Evolutionary conservation across 2,797 vertebrate species (phyloP).

Genomic region (Prionace glauca): DNA sequence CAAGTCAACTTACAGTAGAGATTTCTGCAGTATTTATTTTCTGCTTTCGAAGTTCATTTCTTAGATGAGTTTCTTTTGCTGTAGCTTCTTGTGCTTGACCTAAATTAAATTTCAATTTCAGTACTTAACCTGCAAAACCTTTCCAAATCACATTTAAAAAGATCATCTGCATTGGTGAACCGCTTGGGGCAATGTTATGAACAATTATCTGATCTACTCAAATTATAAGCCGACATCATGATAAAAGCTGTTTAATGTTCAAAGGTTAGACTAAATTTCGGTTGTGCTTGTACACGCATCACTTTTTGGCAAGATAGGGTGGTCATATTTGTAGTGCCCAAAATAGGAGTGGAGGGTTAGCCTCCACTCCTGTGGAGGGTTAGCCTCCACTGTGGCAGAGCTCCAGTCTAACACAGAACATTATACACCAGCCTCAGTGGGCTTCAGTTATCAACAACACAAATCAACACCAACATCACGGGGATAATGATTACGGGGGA

Average conservation of each 20-base stretch:
- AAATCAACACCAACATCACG: neutral
- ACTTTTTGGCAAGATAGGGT: neutral
- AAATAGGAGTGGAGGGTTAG: neutral
- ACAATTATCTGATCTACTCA: neutral
- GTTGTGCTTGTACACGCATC: neutral
- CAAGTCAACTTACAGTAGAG: conserved; percentile 53
- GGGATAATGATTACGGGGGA: no score
- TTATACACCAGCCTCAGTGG: neutral
- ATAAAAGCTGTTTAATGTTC: neutral
- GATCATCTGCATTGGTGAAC: neutral
- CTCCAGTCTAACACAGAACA: neutral
- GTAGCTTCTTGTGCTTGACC: conserved; percentile 56
- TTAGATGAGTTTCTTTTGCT: conserved; percentile 55
- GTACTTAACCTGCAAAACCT: neutral
- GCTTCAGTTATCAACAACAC: neutral
- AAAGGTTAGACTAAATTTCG: neutral
- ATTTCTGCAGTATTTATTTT: conserved; percentile 52
- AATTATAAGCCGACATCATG: neutral
- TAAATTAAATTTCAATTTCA: conserved; percentile 45
- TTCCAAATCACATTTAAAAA: neutral
- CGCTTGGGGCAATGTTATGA: neutral
- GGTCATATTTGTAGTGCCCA: neutral
- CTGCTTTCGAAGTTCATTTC: conserved; percentile 53
- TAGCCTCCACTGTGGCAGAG: neutral
- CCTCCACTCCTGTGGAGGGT: no score